These are phyloP conservation scores for Sycophaga agraensis DNA, from an alignment of 1,140 invertebrate species.

Conservation along the genomic window DNA sequence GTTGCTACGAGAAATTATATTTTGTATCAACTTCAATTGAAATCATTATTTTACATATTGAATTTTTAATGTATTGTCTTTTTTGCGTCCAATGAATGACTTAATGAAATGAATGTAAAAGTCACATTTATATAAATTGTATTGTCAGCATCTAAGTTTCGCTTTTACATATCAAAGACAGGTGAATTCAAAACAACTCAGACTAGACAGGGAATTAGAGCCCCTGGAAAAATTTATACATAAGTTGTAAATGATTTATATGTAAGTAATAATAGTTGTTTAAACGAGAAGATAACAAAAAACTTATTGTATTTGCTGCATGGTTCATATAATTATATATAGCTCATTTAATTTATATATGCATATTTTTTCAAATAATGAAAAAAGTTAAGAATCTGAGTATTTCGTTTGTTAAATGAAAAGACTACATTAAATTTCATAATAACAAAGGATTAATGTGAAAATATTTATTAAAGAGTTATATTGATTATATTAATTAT, in stretches of 20 bases:
- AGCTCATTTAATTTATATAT: slow-evolving; percentile 10
- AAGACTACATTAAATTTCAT: neutral
- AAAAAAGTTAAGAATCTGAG: neutral
- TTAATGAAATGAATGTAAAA: no score
- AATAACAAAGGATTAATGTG: neutral
- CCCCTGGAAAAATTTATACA: slow-evolving; percentile 10
- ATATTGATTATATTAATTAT: slow-evolving; percentile 10
- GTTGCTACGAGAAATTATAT: no score
- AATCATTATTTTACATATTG: neutral
- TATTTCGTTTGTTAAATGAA: slow-evolving; percentile 11
- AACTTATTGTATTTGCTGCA: neutral
- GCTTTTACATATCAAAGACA: slow-evolving; percentile 1
- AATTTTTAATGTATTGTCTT: slow-evolving; percentile 2
- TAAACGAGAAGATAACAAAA: slow-evolving; percentile 1
- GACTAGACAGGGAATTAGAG: neutral
- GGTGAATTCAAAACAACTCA: neutral
- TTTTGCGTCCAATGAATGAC: no score
- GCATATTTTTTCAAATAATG: neutral
- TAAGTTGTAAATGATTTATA: slow-evolving; percentile 26
- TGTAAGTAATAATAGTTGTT: slow-evolving; percentile 19
- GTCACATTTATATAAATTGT: neutral
- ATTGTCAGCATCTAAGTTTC: neutral
- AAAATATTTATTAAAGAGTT: slow-evolving; percentile 18
- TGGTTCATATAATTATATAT: slow-evolving; percentile 20
- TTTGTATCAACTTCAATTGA: no score